A percentile compares a stretch with the other conserved stretches of the same genome.
phyloP scores from a whole-genome alignment of 2,113 vertebrate genomes.

The Mus pahari region DNA sequence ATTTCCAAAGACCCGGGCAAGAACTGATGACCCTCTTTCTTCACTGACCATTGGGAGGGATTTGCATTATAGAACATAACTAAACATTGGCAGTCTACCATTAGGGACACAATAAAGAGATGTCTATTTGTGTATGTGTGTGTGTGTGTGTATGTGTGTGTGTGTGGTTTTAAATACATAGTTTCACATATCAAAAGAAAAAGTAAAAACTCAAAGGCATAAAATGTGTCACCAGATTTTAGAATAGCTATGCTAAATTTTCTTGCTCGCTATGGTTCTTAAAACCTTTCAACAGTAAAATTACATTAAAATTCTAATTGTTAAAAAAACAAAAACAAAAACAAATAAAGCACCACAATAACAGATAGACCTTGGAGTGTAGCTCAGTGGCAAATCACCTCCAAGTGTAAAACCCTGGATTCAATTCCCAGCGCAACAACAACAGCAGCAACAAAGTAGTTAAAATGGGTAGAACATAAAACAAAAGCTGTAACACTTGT shows the following conservation, averaged over 20 bases:
- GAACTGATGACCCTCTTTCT: not conserved
- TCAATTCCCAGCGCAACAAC: not conserved
- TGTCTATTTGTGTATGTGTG: no score
- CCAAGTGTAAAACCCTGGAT: not conserved
- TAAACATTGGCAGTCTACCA: not conserved
- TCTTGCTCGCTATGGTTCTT: not conserved
- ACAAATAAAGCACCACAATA: not conserved
- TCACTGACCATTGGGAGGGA: not conserved
- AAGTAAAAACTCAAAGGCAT: not conserved
- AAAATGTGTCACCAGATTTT: not conserved
- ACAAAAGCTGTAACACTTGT: not conserved
- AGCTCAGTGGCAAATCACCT: not conserved
- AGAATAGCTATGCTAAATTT: not conserved
- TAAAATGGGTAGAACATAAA: not conserved
- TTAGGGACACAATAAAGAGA: not conserved
- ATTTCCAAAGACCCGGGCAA: not conserved
- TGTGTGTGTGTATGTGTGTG: no score
- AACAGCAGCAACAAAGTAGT: not conserved
- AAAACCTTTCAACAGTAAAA: not conserved
- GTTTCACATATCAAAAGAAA: not conserved
- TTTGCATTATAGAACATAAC: not conserved
- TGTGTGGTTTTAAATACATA: not conserved
- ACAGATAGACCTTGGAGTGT: not conserved
- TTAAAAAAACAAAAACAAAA: not conserved
- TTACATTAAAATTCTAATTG: constrained; percentile 16